A percentile compares a stretch with the other conserved stretches of the same genome.
These are phyloP conservation scores for Cepaea hortensis DNA, from an alignment of 2,888 invertebrate genomes.

Conservation along the genomic window DNA sequence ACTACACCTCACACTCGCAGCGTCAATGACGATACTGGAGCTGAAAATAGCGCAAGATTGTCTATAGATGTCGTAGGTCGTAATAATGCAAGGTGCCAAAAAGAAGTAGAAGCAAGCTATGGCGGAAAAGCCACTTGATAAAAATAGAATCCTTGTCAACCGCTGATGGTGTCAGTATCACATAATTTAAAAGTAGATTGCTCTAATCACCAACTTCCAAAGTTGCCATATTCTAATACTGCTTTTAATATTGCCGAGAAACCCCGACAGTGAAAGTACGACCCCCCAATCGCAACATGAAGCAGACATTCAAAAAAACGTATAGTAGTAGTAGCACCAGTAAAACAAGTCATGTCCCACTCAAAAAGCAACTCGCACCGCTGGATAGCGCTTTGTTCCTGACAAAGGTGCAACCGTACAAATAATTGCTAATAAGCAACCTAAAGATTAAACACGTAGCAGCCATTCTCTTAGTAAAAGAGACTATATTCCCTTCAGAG, in stretches of 20 bases:
- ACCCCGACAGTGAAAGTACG: no score
- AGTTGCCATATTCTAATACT: no score
- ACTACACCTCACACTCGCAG: slow-evolving; percentile 33
- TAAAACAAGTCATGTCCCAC: not conserved
- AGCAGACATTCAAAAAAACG: no score
- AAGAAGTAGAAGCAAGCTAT: not conserved
- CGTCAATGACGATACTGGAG: slow-evolving; percentile 40
- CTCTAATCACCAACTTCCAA: no score
- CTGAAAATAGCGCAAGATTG: not conserved
- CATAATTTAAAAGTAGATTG: no score
- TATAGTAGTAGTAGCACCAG: not conserved
- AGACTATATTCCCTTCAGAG: no score
- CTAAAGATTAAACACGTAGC: no score
- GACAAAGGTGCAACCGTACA: not conserved
- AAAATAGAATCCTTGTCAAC: not conserved
- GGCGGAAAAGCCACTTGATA: not conserved
- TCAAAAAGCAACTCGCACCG: not conserved
- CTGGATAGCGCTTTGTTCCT: not conserved
- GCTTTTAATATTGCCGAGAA: no score
- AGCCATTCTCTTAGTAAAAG: rapidly evolving
- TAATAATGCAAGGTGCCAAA: not conserved
- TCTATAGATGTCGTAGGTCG: not conserved
- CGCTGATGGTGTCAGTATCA: not conserved
- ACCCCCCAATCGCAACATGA: no score
- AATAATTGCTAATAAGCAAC: not conserved